phyloP scores from a whole-genome alignment of 2,797 vertebrate species.

The Agapornis canus region DNA sequence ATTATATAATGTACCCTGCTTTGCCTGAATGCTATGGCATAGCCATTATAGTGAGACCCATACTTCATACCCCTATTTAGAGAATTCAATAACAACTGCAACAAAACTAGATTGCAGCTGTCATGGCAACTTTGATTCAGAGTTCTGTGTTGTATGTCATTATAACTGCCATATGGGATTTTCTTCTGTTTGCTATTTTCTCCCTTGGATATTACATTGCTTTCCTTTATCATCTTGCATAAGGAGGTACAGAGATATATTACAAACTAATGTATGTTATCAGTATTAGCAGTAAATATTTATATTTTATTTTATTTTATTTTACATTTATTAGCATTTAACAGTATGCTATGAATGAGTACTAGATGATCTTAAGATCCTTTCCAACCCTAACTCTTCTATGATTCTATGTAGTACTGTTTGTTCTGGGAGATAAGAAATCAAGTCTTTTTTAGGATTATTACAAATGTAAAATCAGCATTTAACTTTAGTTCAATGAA shows the following conservation, averaged over 20 bases:
- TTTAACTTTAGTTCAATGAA: not conserved
- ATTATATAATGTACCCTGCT: not conserved
- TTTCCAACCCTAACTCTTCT: not conserved
- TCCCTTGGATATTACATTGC: not conserved
- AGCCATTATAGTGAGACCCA: not conserved
- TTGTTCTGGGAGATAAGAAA: not conserved
- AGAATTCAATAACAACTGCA: not conserved
- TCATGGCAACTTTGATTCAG: not conserved
- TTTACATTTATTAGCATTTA: not conserved
- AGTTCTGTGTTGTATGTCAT: not conserved
- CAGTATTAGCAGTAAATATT: not conserved
- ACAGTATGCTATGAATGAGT: not conserved
- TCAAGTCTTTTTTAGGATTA: not conserved
- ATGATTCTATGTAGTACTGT: not conserved
- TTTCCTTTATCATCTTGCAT: not conserved
- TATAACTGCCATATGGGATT: not conserved
- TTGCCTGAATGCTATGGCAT: not conserved
- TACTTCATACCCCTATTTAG: not conserved
- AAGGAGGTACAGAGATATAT: not conserved
- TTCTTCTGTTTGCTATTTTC: slow-evolving; percentile 2
- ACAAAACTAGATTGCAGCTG: not conserved
- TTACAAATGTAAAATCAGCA: not conserved
- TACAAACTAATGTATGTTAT: not conserved
- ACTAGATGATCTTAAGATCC: not conserved
- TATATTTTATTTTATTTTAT: not conserved